Conservation (phyloP, 2,888 invertebrate species). For the Ectemnius cavifrons region DNA sequence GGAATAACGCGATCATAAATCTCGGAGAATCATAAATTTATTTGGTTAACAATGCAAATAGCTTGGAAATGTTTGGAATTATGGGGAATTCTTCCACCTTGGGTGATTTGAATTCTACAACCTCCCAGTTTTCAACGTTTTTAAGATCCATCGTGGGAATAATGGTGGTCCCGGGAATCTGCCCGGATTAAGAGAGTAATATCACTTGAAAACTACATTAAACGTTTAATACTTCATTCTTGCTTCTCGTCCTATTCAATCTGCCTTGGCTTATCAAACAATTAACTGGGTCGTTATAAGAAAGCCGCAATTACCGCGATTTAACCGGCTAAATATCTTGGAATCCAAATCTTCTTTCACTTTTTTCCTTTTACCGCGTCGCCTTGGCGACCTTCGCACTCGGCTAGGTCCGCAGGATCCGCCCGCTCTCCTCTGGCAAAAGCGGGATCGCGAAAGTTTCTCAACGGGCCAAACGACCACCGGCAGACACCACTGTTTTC, state of each 20-base stretch:
- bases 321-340: no score
- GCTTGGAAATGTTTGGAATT: not conserved
- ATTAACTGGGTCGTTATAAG: no score
- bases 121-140: not conserved
- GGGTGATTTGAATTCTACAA: not conserved
- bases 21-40: not conserved
- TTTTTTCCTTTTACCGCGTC: slow-evolving; percentile 25
- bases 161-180: not conserved
- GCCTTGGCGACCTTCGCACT: slow-evolving; percentile 39
- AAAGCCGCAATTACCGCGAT: no score
- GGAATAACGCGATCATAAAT: not conserved
- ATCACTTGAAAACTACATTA: not conserved
- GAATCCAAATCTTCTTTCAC: slow-evolving; percentile 42
- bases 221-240: no score
- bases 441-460: slow-evolving; percentile 11
- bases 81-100: not conserved
- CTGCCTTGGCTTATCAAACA: no score
- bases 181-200: not conserved
- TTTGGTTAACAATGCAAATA: not conserved
- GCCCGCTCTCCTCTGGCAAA: slow-evolving; percentile 16
- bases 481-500: slow-evolving; percentile 8
- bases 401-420: slow-evolving; percentile 21
- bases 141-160: not conserved
- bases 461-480: slow-evolving; percentile 5
- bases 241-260: no score